phyloP scores from a whole-genome alignment of 2,113 vertebrate genomes.

The Serilophus lunatus region DNA sequence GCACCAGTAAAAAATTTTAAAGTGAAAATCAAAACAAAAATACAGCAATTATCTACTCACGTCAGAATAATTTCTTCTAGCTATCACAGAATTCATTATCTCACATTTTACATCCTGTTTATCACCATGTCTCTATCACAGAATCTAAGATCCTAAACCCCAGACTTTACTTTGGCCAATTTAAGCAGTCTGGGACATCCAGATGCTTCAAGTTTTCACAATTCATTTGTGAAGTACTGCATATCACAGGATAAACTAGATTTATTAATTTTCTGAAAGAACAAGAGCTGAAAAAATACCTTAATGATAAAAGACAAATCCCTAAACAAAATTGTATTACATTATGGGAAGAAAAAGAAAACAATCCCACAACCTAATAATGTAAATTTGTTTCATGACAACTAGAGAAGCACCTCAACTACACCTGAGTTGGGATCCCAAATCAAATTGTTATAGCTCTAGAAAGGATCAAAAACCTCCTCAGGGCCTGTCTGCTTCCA shows the following conservation, averaged over 20 bases:
- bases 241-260: neutral
- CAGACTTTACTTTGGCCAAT: neutral
- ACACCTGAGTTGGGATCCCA: neutral
- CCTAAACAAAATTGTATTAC: neutral
- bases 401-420: neutral
- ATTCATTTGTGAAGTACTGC: neutral
- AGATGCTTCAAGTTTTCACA: neutral
- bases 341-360: neutral
- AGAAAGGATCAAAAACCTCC: neutral
- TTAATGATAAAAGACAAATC: neutral
- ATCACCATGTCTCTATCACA: neutral
- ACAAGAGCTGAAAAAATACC: neutral
- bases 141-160: neutral
- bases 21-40: neutral
- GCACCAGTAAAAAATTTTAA: neutral
- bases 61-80: neutral
- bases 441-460: neutral
- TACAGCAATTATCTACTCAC: neutral
- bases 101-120: neutral
- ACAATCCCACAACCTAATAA: neutral
- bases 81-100: neutral
- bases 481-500: neutral
- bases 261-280: neutral
- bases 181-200: neutral
- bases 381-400: neutral